These are phyloP conservation scores for Rhinophrynus dorsalis DNA, from an alignment of 2,797 vertebrate genomes.

Conservation along the genomic window DNA sequence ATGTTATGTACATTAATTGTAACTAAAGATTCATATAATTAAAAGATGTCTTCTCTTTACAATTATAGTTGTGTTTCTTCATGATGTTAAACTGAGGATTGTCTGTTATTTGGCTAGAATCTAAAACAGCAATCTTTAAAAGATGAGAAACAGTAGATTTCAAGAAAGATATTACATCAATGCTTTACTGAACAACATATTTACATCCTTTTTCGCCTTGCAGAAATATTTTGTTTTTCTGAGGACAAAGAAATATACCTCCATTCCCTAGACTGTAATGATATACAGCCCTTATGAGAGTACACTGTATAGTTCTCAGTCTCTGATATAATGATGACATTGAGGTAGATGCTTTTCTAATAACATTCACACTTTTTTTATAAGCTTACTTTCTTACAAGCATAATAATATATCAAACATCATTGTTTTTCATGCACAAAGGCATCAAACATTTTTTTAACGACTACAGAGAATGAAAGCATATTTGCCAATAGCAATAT, in stretches of 20 bases:
- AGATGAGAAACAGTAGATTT: no score
- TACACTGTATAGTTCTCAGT: neutral
- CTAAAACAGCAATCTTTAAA: no score
- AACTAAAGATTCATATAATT: no score
- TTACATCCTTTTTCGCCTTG: slow-evolving; percentile 4
- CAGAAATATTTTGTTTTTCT: slow-evolving; percentile 5
- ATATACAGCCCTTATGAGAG: slow-evolving; percentile 17
- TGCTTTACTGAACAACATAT: slow-evolving; percentile 16
- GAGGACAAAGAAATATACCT: slow-evolving; percentile 9
- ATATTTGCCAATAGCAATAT: neutral
- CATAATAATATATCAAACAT: slow-evolving; percentile 8
- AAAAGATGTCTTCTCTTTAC: no score
- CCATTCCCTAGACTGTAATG: slow-evolving; percentile 4
- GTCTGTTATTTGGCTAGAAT: no score
- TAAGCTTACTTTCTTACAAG: neutral
- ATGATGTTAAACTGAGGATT: no score
- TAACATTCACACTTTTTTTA: slow-evolving; percentile 8
- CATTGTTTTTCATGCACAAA: neutral
- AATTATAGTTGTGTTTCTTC: no score
- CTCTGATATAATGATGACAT: neutral
- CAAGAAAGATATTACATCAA: no score
- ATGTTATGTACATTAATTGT: no score
- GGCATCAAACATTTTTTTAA: slow-evolving; percentile 14
- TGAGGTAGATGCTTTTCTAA: slow-evolving; percentile 4
- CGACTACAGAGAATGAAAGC: neutral